Conservation (phyloP, 2,888 invertebrate genomes). For the Nebria salina region DNA sequence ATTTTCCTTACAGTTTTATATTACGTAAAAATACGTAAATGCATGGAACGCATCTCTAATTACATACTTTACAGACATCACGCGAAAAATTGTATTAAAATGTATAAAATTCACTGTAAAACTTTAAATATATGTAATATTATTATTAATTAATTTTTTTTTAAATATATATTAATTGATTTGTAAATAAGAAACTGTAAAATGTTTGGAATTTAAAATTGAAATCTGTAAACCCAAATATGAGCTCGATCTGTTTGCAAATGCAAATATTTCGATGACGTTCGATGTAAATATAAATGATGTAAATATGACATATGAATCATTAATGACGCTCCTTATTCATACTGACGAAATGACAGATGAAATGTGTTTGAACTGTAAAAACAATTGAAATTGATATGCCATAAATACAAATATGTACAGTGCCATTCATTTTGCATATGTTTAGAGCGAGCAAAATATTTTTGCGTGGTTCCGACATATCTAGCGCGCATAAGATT, state of each 20-base stretch:
- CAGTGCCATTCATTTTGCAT: background rate
- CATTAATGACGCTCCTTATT: background rate
- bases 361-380: background rate
- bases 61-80: too few species aligned
- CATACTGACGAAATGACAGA: background rate
- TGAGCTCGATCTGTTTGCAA: background rate
- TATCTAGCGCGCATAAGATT: too few species aligned
- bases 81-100: too few species aligned
- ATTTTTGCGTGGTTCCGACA: background rate
- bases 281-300: background rate
- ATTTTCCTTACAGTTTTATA: too few species aligned
- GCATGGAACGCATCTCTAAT: too few species aligned
- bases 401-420: background rate
- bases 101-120: too few species aligned
- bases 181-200: too few species aligned
- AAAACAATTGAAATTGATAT: constrained; percentile 1
- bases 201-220: background rate
- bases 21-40: too few species aligned
- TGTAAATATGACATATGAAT: background rate
- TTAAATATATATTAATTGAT: too few species aligned
- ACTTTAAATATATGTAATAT: too few species aligned
- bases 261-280: background rate
- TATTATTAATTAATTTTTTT: too few species aligned
- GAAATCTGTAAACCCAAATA: background rate
- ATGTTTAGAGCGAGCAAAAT: background rate